Evolutionary conservation across 2,113 vertebrate species (phyloP), one percentile per base, ranked within the genome.

Genomic region (Myotis lucifugus): DNA sequence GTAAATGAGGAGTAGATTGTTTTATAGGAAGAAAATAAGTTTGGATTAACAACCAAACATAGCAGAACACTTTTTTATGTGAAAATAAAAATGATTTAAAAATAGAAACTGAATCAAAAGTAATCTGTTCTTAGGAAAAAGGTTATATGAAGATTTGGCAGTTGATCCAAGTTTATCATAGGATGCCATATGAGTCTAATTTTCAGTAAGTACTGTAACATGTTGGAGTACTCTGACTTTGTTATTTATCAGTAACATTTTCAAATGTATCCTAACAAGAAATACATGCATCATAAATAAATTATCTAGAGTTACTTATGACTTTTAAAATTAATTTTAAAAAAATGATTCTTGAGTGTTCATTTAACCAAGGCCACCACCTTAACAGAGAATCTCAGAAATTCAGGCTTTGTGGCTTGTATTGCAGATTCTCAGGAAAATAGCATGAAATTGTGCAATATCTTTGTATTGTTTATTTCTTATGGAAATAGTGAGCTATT

Each of bases 61-160:
- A 78, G 77, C 0, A 70, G 21, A 14, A 23, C 6, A 40, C 25
- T 73, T 79, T 2, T 74, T 85, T 74, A 83, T 50, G 94, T 81
- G 66, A 66, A 74, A 94, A 88, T 56, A 70, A 70, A 59, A 64
- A 37, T 34, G 70, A 21, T 95, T 7, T 46, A 91, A 90, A 84
- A 32, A 40, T 6, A 83, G 32, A 6, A 87, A 76, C 8, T 54
- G 56, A 92, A 5, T 67, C 77, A 76, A 92, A 88, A n/a, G 4
- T 23, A n/a, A 67, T 42, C 27, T 34, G 8, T 42, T 90, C 34
- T 64, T 84, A 54, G 8, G 42, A 18, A 69, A 73, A 56, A 29
- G 56, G 8, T 18, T 50, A 50, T 54, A 54, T 76, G 40, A 88
- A 79, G 32, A 46, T 76, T 66, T 74, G 76, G 78, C 1, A 48